Percentiles rank a stretch among this genome's conserved stretches.
These are phyloP conservation scores for Glyphotaelius pellucidus DNA, from an alignment of 2,888 invertebrate genomes.

Conservation along the genomic window DNA sequence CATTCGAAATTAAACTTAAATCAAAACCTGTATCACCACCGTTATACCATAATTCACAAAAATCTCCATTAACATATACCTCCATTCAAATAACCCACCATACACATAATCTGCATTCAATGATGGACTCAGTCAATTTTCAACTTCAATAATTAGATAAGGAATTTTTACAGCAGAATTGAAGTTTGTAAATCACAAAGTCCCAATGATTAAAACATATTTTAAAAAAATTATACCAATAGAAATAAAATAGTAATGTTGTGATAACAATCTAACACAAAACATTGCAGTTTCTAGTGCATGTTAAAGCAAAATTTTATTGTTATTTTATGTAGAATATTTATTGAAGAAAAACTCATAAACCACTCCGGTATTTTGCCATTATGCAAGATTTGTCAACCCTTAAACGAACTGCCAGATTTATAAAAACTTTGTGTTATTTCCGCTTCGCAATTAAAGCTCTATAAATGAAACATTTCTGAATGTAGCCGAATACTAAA, in stretches of 20 bases:
- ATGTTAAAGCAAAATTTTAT: neutral
- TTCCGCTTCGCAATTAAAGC: too few species aligned
- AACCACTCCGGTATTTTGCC: too few species aligned
- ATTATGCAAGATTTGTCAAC: too few species aligned
- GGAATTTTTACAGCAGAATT: neutral
- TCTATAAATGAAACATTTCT: too few species aligned
- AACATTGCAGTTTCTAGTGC: neutral
- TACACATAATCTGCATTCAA: neutral
- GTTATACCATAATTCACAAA: neutral
- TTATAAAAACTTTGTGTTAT: too few species aligned
- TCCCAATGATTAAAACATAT: neutral
- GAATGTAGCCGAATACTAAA: too few species aligned
- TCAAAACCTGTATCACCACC: conserved; percentile 43
- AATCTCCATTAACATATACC: neutral
- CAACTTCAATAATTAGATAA: neutral
- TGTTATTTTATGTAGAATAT: neutral
- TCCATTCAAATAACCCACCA: neutral
- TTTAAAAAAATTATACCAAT: neutral
- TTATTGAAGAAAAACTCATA: neutral
- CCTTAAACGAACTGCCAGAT: too few species aligned
- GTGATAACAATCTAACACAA: neutral
- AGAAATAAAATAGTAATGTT: neutral
- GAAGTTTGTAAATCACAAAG: neutral
- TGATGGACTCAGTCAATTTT: neutral
- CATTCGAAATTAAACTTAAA: conserved; percentile 17